Evolutionary conservation across 2,113 vertebrate species (phyloP), one percentile per base, ranked within the genome.

Genomic region (Choloepus hoffmanni): DNA sequence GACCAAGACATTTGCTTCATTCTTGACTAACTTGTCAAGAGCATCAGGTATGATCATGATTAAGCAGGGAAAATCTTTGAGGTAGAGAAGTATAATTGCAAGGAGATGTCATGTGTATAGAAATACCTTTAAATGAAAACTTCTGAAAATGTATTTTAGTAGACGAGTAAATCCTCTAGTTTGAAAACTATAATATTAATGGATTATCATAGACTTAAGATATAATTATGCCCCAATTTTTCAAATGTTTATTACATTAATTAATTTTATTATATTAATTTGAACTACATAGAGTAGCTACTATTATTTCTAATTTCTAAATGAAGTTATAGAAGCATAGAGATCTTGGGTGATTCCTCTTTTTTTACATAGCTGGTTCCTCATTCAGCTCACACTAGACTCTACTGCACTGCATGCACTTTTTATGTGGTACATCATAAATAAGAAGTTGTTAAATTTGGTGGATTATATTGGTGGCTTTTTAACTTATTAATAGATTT

Each of bases 401-500:
- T 67, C 36, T 45, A 21, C 6, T 65, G 30, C 0, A 68, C 3
- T 50, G 30, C 3, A 36, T 60, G 9, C 1, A 30, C 3, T 58
- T 85, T 82, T 58, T 53, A 73, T 55, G n/a, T 8, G 13, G 14
- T 58, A 1, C 14, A 48, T 48, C 3, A 70, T 43, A 89, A 67
- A 74, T 62, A 78, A 78, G 28, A 85, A 58, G 95, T 73, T 93
- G 15, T 12, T 70, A 45, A 96, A 62, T 68, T 43, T 4, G n/a
- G 0, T 62, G 7, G 18, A 50, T 76, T 82, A 77, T 30, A 78
- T 50, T 62, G 10, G 30, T 89, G 45, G 9, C 12, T 70, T 60
- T 92, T 82, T 76, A 85, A 70, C 0, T 76, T 60, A 77, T 83
- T 43, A 36, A 70, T 88, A 96, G n/a, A 84, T 90, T 93, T 96